Conservation (phyloP, 2,113 vertebrate species). For the Mirza zaza region DNA sequence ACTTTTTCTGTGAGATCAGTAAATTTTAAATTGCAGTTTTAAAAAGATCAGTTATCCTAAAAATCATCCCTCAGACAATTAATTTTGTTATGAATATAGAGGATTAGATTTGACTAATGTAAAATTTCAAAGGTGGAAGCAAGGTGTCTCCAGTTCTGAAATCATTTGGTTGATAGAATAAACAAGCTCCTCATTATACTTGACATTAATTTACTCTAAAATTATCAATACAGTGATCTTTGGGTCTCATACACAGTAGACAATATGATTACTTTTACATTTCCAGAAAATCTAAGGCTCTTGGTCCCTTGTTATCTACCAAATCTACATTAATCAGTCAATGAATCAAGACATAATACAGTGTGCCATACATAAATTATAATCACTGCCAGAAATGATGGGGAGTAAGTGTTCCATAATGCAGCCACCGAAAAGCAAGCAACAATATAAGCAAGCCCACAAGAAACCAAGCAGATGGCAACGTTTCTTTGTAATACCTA, state of each 20-base stretch:
- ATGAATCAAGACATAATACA: not conserved
- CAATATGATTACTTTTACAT: not conserved
- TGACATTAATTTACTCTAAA: not conserved
- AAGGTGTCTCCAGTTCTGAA: not conserved
- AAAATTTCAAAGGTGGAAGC: not conserved
- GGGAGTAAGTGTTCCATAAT: not conserved
- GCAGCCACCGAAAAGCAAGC: not conserved
- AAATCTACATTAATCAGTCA: not conserved
- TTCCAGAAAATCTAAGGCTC: not conserved
- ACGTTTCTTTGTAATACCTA: not conserved
- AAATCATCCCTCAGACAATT: not conserved
- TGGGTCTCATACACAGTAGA: not conserved
- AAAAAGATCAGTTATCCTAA: not conserved
- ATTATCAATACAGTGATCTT: not conserved
- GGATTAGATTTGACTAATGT: not conserved
- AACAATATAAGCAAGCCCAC: not conserved
- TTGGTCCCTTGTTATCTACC: not conserved
- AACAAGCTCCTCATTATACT: not conserved
- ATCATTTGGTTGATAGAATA: not conserved
- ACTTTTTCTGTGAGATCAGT: not conserved
- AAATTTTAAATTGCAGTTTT: slow-evolving; percentile 27
- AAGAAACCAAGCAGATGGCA: slow-evolving; percentile 65
- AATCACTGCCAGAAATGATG: not conserved
- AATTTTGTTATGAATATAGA: not conserved
- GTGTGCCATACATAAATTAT: not conserved